Evolutionary conservation across 2,797 vertebrate genomes (phyloP).

Genomic region (Xerus rutilus): DNA sequence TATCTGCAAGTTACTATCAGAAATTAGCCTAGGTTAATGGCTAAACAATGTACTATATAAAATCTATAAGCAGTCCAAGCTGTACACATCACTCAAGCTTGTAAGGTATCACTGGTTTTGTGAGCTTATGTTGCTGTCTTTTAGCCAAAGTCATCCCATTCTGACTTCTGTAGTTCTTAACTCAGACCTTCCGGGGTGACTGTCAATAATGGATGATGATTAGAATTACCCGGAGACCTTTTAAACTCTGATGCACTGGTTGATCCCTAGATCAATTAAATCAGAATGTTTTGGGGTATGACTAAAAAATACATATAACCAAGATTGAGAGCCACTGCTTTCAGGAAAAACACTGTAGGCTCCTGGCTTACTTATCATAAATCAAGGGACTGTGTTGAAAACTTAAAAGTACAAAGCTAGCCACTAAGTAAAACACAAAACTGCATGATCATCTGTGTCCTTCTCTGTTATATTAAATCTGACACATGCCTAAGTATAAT

Average conservation of each 20-base stretch:
- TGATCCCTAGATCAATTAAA: background rate
- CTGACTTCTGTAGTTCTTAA: background rate
- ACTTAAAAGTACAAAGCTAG: background rate
- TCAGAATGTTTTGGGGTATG: background rate
- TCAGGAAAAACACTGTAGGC: background rate
- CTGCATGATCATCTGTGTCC: background rate
- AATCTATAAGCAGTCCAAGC: background rate
- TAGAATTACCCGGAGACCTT: background rate
- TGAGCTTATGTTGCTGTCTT: background rate
- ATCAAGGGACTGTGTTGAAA: background rate
- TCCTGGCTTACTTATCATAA: slow-evolving; percentile 1
- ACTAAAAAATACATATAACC: no score
- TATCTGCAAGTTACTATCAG: background rate
- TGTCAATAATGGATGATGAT: background rate
- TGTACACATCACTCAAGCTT: background rate
- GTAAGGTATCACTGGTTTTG: background rate
- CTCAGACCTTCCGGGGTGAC: background rate
- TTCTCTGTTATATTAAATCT: background rate
- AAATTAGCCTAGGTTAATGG: background rate
- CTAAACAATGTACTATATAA: background rate
- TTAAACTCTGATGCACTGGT: background rate
- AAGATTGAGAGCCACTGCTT: background rate
- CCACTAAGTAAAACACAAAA: background rate
- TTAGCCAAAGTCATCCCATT: background rate
- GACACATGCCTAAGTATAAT: background rate